Conservation (phyloP, 37 sponge, comb jelly and placozoan genomes). For the Spongilla lacustris region DNA sequence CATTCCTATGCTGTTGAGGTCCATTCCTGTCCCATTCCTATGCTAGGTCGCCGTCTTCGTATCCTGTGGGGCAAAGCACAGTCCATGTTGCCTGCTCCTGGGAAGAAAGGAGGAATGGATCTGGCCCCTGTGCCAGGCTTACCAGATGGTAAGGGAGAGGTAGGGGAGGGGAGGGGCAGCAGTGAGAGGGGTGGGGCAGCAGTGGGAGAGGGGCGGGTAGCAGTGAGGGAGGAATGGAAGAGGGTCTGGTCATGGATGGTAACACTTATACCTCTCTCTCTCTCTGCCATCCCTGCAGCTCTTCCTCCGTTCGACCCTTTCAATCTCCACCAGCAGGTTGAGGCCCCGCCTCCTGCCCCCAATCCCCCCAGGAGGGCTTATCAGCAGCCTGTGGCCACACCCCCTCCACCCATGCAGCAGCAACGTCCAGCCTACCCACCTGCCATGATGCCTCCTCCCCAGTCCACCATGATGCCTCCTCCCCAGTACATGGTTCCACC, state of each 20-base stretch:
- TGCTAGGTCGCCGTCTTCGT: constrained; percentile 72
- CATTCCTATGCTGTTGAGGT: too few relatives aligned
- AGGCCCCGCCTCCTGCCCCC: constrained; percentile 9
- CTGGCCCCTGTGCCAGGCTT: constrained; percentile 89
- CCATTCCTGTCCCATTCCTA: too few relatives aligned
- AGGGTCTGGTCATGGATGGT: too few relatives aligned
- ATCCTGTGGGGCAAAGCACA: constrained; percentile 93
- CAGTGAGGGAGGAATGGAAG: neutral
- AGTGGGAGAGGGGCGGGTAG: neutral
- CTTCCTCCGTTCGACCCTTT: constrained; percentile 64
- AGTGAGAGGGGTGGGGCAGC: neutral
- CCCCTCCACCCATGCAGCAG: constrained; percentile 3
- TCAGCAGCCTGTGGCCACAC: constrained; percentile 27
- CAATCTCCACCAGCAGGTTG: constrained; percentile 39
- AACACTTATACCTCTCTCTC: neutral
- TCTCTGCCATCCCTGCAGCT: constrained; percentile 20
- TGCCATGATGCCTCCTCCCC: neutral
- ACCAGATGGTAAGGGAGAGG: constrained; percentile 57
- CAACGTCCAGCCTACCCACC: too few relatives aligned
- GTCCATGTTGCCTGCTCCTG: constrained; percentile 37
- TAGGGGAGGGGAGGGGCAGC: neutral
- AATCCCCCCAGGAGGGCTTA: constrained; percentile 1
- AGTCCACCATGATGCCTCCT: neutral
- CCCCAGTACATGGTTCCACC: constrained; percentile 8
- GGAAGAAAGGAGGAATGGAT: constrained; percentile 21